Base-by-base conservation (phyloP, 2,888 invertebrate genomes). In the Tethea ocularis region DNA sequence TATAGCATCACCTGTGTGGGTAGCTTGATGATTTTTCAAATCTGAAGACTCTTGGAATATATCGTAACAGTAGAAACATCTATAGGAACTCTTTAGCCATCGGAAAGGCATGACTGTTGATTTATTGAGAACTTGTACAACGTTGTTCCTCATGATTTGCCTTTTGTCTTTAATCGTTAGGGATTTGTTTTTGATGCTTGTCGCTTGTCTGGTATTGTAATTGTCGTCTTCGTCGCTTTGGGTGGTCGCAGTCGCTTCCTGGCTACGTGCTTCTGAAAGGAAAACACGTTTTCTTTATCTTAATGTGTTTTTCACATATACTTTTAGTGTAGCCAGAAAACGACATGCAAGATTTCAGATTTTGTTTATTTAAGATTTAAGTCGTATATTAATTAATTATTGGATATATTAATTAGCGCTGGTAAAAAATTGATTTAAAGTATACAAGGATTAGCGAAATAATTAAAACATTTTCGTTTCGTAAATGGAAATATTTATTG, bases 41-140 rank as follows among this genome's bases (percentile, higher is more conserved):
- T 89, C 89, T 0, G 84, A 77, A 0, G 84, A 81, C 51, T 93
- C 91, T 77, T 91, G 88, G 56, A 90, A 92, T 23, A 93, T 92
- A 13, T 92, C 89, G 69, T 93, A 93, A 68, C 92, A 93, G 66
- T 93, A 93, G 58, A 93, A 93, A 60, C 92, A 93, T 52, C 92
- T 75, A 60, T 92, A 93, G 0, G 89, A 91, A 59, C 89, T 93
- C 61, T 89, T 92, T 0, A 93, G 72, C 92, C 92, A 93, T 1
- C 92, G 71, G 59, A 93, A 93, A 0, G 92, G 91, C 91, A 93
- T 91, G 0, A 87, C 77, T 1, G 85, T 87, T 0, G 90, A 88
- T 17, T 89, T 90, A 0, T 76, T 68, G 0, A 92, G 68, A 1
- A 92, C 88, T 62, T 90, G 82, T 0, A 88, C 64, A 0, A 91